Conservation (phyloP, 2,797 vertebrate genomes). For the Nannoperca australis region DNA sequence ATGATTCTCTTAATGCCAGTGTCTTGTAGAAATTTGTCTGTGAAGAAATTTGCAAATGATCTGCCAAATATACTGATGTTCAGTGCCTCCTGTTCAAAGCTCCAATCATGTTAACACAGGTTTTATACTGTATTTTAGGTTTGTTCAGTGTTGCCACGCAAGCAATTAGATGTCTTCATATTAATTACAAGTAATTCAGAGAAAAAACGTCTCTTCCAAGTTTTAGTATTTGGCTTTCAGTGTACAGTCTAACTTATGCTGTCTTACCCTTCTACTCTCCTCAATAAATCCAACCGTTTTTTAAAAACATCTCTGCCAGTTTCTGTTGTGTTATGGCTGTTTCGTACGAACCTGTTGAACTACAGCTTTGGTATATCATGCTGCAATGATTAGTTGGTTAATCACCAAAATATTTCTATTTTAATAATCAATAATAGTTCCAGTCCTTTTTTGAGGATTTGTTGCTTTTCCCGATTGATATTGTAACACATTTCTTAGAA, state of each 20-base stretch:
- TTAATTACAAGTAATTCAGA: conserved; percentile 39
- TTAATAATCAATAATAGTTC: not conserved
- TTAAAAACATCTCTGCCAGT: not conserved
- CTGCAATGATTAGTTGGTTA: not conserved
- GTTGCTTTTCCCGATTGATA: not conserved
- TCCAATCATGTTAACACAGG: conserved; percentile 35
- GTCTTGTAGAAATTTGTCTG: conserved; percentile 29
- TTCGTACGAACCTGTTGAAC: not conserved
- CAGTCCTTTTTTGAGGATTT: not conserved
- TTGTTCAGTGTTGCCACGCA: conserved; percentile 37
- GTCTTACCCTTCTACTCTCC: conserved; percentile 71
- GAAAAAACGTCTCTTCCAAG: conserved; percentile 25
- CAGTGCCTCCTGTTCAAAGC: conserved; percentile 63
- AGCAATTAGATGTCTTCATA: conserved; percentile 31
- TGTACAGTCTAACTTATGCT: conserved; percentile 82
- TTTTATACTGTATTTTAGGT: conserved; percentile 49
- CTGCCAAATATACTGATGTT: conserved; percentile 55
- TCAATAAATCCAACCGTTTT: conserved; percentile 79
- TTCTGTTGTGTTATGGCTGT: not conserved
- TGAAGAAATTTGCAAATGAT: conserved; percentile 46
- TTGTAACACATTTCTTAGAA: no score
- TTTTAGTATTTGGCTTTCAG: conserved; percentile 45
- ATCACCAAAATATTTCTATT: not conserved
- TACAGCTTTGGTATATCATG: not conserved
- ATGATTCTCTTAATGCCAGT: conserved; percentile 24